Conservation (phyloP, 2,888 invertebrate genomes). For the Dexiosoma caninum region DNA sequence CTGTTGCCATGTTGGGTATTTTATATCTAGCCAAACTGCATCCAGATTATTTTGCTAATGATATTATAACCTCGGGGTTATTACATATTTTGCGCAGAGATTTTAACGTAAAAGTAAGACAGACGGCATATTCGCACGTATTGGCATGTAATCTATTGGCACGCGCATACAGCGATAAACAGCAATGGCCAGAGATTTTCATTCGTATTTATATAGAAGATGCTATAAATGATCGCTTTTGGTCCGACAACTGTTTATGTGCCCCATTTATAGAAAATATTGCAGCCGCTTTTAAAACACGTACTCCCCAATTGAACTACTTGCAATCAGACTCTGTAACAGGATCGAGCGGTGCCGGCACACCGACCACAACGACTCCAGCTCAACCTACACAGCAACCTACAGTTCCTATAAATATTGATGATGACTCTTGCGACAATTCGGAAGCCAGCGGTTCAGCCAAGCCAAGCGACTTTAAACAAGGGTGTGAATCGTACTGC, state of each 20-base stretch:
- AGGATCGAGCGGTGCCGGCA: conserved; percentile 62
- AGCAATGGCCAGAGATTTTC: conserved; percentile 94
- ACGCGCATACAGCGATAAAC: conserved; percentile 88
- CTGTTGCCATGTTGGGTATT: conserved; percentile 85
- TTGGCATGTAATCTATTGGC: conserved; percentile 86
- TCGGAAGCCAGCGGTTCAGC: conserved; percentile 76
- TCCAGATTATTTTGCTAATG: conserved; percentile 86
- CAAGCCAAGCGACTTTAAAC: conserved; percentile 75
- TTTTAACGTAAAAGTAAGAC: conserved; percentile 84
- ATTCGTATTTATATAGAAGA: conserved; percentile 96
- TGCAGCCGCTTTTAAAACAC: conserved; percentile 79
- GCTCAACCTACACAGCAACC: conserved; percentile 59
- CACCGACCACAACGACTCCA: conserved; percentile 62
- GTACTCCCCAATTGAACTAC: conserved; percentile 71
- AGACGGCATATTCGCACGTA: conserved; percentile 57
- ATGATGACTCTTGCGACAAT: conserved; percentile 80
- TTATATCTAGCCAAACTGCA: conserved; percentile 89
- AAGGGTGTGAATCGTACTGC: conserved; percentile 78
- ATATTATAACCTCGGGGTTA: conserved; percentile 86
- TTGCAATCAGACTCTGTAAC: conserved; percentile 68
- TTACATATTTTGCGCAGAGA: conserved; percentile 90
- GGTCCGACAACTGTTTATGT: conserved; percentile 96
- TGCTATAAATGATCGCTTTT: conserved; percentile 93
- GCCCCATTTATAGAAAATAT: conserved; percentile 95
- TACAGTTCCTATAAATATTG: conserved; percentile 69